These are phyloP conservation scores for Melanerpes formicivorus DNA, from an alignment of 2,113 vertebrate genomes.

Conservation along the genomic window DNA sequence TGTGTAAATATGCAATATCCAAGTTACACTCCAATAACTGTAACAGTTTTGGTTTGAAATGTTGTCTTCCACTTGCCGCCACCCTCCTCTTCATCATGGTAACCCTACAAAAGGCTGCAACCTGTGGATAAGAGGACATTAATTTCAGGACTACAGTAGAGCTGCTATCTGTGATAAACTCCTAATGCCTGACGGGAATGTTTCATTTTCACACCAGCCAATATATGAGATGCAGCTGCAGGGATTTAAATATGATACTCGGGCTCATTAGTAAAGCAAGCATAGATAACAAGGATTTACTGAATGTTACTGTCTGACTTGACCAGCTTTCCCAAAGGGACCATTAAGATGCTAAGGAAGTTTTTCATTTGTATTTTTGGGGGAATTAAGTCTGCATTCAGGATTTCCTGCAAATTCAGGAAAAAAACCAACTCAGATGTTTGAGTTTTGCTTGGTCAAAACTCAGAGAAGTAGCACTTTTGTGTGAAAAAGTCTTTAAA, in stretches of 20 bases:
- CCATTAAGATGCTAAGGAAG: constrained; percentile 20
- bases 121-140: not conserved
- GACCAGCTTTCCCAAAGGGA: constrained; percentile 19
- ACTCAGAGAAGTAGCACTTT: not conserved
- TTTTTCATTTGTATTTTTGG: not conserved
- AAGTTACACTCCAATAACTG: not conserved
- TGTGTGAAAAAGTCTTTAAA: not conserved
- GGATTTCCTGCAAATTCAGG: not conserved
- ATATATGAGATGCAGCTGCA: constrained; percentile 10
- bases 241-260: constrained; percentile 43
- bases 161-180: not conserved
- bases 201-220: constrained; percentile 22
- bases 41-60: constrained; percentile 22
- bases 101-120: not conserved
- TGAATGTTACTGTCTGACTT: not conserved
- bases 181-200: not conserved
- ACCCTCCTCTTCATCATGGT: not conserved
- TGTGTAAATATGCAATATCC: not conserved
- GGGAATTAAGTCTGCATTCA: constrained; percentile 9
- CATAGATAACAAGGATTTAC: constrained; percentile 56
- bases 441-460: not conserved
- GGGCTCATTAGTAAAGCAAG: constrained; percentile 51
- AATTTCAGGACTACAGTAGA: not conserved
- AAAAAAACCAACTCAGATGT: not conserved
- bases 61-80: not conserved